Percentiles rank a stretch among this genome's conserved stretches.
Conservation (phyloP, 2,797 vertebrate genomes). For the Gadopsis bispinosus region DNA sequence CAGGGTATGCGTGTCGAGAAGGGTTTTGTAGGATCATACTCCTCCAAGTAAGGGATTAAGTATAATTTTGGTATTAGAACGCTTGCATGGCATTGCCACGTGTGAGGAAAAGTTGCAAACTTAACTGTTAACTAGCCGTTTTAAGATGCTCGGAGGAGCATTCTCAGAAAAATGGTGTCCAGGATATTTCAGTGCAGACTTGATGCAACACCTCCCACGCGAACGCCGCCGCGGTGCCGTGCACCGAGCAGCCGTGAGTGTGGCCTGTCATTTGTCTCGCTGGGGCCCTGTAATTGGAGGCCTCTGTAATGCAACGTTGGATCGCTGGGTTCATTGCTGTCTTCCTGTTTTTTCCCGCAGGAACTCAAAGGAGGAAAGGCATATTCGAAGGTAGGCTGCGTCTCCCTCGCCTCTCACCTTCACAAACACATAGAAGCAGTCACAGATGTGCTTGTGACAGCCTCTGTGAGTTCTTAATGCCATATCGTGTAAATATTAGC, state of each 20-base stretch:
- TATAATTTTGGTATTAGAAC: not conserved
- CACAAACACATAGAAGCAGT: conserved; percentile 25
- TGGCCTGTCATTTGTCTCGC: conserved; percentile 56
- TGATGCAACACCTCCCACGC: conserved; percentile 7
- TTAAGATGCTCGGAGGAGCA: not conserved
- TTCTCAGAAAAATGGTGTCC: not conserved
- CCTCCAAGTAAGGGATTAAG: not conserved
- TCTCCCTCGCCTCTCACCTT: conserved; percentile 24
- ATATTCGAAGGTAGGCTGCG: conserved; percentile 92
- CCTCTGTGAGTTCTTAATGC: conserved; percentile 8
- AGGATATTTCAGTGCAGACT: conserved; percentile 28
- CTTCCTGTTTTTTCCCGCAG: conserved; percentile 88
- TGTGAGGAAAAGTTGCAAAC: not conserved
- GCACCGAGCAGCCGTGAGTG: conserved; percentile 15
- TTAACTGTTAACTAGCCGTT: not conserved
- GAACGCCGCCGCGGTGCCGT: not conserved
- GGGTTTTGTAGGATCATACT: not conserved
- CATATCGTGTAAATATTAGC: conserved; percentile 52
- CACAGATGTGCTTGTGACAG: conserved; percentile 21
- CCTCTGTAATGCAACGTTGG: conserved; percentile 48
- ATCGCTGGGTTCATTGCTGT: conserved; percentile 55
- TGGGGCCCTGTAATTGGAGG: conserved; percentile 53
- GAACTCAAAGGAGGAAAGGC: conserved; percentile 98
- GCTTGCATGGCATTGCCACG: no score
- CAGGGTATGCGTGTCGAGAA: not conserved